Evolutionary conservation across 2,797 vertebrate species (phyloP), one percentile per base, ranked within the genome.

Genomic region (Heterohyrax brucei): DNA sequence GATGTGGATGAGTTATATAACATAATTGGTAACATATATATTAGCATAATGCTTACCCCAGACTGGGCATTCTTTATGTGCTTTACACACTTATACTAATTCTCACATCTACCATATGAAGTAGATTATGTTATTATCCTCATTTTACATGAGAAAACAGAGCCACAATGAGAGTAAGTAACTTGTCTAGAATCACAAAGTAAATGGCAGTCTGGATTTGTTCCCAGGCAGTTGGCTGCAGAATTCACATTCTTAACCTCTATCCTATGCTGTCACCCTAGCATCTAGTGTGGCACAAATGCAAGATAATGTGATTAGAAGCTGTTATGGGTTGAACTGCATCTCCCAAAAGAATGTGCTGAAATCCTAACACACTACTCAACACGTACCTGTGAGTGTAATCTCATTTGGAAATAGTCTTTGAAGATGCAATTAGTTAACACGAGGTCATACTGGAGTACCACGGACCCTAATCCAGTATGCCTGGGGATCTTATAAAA

Each of bases 51-150:
- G 39, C 22, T 85, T 61, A 50, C 5, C 3, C 46, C 14, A 48
- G 56, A 2, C 1, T 64, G 91, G 12, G 2, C 26, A 70, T 1
- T 86, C 3, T 75, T 91, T 24, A 39, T 10, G 22, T 84, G 12
- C 4, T 89, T 87, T 75, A 79, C 2, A 75, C 1, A 70, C 62
- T 83, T 73, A 76, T 93, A 48, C 33, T 92, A 66, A 90, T 81
- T 70, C 9, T 19, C 19, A 30, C 21, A 83, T n/a, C 3, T 80
- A 62, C 2, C 5, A 1, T 79, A 64, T 18, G 48, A 73, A 91
- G 5, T 50, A 56, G 84, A 9, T 56, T 78, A 0, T 39, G 28
- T 81, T 48, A 28, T 50, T 87, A 46, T 56, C 8, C 8, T 1
- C 75, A 44, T 83, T 93, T 85, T 80, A n/a, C 1, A 30, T 33